phyloP scores from a whole-genome alignment of 2,888 invertebrate species.

The Muschampia plurimacula region DNA sequence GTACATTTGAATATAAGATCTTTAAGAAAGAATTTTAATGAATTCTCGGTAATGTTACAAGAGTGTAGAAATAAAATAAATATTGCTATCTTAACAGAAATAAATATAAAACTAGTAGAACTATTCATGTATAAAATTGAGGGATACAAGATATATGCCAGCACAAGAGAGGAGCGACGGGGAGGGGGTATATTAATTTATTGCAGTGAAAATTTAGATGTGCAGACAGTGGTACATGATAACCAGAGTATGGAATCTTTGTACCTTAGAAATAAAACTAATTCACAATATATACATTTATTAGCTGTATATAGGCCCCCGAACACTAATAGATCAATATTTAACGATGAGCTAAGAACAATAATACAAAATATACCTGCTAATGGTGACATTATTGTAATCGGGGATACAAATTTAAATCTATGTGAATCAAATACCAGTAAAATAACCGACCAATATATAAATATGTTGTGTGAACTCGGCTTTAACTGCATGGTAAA shows the following conservation, averaged over 20 bases:
- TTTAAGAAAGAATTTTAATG: slow-evolving; percentile 3
- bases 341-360: neutral
- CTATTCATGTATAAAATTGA: neutral
- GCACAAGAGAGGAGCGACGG: neutral
- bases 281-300: neutral
- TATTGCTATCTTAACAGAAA: slow-evolving; percentile 9
- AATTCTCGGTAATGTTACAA: neutral
- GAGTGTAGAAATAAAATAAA: neutral
- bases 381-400: neutral
- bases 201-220: neutral
- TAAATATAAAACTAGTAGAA: slow-evolving; percentile 1
- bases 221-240: neutral
- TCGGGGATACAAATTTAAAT: slow-evolving; percentile 13
- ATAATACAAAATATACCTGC: neutral
- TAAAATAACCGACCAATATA: neutral
- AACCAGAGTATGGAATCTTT: neutral
- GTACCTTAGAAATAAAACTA: too few species aligned
- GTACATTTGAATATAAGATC: slow-evolving; percentile 7
- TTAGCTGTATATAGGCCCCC: slow-evolving; percentile 6
- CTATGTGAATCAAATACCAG: neutral
- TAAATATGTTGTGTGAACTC: slow-evolving; percentile 19
- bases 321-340: neutral
- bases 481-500: slow-evolving; percentile 21
- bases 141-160: slow-evolving; percentile 1
- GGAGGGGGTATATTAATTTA: slow-evolving; percentile 9